Evolutionary conservation across 2,888 invertebrate species (phyloP), one percentile per base, ranked within the genome.

Genomic region (Ichneumoninae sp.): DNA sequence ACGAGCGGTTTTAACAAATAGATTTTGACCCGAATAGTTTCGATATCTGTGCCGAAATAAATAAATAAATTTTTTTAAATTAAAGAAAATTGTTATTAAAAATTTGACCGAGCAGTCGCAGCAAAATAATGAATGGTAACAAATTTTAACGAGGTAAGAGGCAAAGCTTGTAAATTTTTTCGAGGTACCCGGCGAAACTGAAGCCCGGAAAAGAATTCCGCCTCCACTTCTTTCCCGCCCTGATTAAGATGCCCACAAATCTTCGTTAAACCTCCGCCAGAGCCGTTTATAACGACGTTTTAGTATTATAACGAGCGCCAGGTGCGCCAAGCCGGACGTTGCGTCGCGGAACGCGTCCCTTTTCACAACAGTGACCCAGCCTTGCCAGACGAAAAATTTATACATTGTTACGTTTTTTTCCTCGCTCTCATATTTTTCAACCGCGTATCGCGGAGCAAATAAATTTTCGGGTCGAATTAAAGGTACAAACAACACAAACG

Each of bases 271-370:
- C 78, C 82, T 76, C 75, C 70, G 54, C 79, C 47, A 79, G 65
- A 71, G 84, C 82, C 86, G 80, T 88, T 88, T 88, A 88, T 88
- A 89, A 89, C 87, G 89, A 88, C 89, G 86, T 88, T 89, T 89
- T 82, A 79, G 74, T 70, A 79, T 84, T 82, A 84, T 84, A 84
- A 89, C 89, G 88, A 84, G 85, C 78, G 85, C 87, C 89, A 89
- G 88, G 88, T 88, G 89, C 86, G 87, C 81, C 87, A 83, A 84
- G 87, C 88, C 86, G 88, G 85, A 86, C 86, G 86, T 86, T 82
- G 83, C 85, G 83, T 87, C 87, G 86, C 85, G 85, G 85, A 83
- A 88, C 87, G 86, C 84, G 84, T 75, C 84, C 79, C 47, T 76
- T 78, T 79, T 60, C 62, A 60, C 76, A 83, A 85, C 80, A 83